phyloP scores from a whole-genome alignment of 1,140 invertebrate genomes.

The Maniola jurtina region DNA sequence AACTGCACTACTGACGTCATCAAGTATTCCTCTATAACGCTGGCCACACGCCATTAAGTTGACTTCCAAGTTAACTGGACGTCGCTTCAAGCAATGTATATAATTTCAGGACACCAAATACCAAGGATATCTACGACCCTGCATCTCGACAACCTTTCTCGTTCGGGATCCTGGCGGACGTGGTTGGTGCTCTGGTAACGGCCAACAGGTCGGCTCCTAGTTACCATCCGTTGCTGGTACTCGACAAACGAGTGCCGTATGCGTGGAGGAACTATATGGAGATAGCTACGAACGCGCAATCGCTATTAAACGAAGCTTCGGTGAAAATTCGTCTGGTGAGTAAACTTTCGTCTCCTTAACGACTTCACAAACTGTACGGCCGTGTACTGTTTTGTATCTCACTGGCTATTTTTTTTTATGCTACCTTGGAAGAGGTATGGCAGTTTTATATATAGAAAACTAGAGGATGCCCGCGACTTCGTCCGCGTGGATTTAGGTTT shows the following conservation, averaged over 20 bases:
- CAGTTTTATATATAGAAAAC: too few species aligned
- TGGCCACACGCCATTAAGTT: too few species aligned
- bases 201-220: background rate
- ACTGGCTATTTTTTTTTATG: too few species aligned
- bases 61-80: too few species aligned
- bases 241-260: background rate
- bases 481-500: too few species aligned
- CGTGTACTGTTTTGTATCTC: too few species aligned
- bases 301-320: background rate
- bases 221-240: background rate
- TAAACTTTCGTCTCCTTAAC: too few species aligned
- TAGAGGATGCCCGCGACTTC: too few species aligned
- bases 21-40: background rate
- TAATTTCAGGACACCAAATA: background rate
- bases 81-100: too few species aligned
- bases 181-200: background rate
- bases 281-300: background rate
- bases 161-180: constrained; percentile 2
- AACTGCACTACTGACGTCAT: background rate
- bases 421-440: too few species aligned
- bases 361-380: too few species aligned
- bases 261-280: background rate
- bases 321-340: background rate
- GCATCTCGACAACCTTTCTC: background rate
- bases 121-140: background rate